These are phyloP conservation scores for Coenonympha arcania DNA, from an alignment of 2,888 invertebrate species.

Conservation along the genomic window DNA sequence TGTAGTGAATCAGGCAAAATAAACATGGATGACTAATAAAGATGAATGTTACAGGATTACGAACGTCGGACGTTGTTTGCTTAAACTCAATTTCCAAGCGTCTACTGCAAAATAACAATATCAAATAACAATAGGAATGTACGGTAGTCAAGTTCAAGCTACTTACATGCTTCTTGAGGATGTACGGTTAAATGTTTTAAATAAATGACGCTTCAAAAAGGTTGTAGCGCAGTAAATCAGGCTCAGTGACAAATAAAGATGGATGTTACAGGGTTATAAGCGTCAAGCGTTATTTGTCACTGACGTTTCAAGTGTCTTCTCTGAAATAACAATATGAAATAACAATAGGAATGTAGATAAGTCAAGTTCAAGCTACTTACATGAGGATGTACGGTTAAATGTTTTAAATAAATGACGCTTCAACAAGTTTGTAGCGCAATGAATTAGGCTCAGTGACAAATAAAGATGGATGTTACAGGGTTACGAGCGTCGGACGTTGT, in stretches of 20 bases:
- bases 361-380: no score
- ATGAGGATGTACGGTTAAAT: no score
- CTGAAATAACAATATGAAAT: no score
- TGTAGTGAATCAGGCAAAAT: slow-evolving; percentile 20
- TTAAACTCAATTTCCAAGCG: no score
- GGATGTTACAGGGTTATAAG: slow-evolving; percentile 9
- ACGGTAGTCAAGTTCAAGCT: no score
- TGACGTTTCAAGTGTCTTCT: not conserved
- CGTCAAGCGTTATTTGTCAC: not conserved
- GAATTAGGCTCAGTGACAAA: slow-evolving; percentile 26
- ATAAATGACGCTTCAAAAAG: not conserved
- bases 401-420: not conserved
- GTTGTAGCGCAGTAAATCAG: slow-evolving; percentile 21
- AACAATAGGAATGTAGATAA: no score
- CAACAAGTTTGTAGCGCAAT: slow-evolving; percentile 9
- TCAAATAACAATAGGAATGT: no score
- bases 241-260: slow-evolving; percentile 26
- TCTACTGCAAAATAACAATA: no score
- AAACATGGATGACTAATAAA: slow-evolving; percentile 25
- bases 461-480: slow-evolving; percentile 21
- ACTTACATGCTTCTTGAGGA: no score
- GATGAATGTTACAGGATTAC: slow-evolving; percentile 15
- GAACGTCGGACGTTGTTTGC: not conserved
- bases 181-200: no score
- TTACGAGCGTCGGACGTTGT: not conserved